These are phyloP conservation scores for Heterodera carotae DNA, from an alignment of 1,140 invertebrate genomes.

Conservation along the genomic window DNA sequence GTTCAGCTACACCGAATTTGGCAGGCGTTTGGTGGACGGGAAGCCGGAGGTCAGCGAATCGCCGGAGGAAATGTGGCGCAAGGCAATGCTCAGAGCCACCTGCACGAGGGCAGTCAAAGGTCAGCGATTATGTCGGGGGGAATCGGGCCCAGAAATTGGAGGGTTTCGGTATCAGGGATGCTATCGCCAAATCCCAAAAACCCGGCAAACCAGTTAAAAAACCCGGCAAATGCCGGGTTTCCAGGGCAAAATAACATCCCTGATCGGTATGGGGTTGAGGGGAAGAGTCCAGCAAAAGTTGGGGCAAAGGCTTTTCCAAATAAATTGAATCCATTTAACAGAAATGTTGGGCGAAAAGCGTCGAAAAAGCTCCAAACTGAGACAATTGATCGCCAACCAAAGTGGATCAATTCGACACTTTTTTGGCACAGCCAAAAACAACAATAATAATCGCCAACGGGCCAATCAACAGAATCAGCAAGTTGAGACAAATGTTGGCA, in stretches of 20 bases:
- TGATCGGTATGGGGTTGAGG: no score
- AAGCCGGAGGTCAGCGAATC: conserved; percentile 18
- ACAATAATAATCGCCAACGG: not conserved
- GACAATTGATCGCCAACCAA: conserved; percentile 7
- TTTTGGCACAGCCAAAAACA: not conserved
- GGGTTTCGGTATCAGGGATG: no score
- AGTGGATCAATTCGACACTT: conserved; percentile 13
- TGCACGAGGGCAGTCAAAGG: conserved; percentile 26
- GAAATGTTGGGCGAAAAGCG: conserved; percentile 20
- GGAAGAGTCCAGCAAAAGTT: no score
- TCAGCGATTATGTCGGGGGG: not conserved
- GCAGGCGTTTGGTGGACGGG: conserved; percentile 19
- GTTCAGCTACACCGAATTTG: conserved; percentile 22
- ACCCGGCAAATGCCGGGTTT: no score
- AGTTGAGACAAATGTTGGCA: not conserved
- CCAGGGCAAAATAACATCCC: no score
- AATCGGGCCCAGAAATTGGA: no score
- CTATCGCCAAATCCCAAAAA: no score
- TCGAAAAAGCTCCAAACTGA: conserved; percentile 14
- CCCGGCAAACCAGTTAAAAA: no score
- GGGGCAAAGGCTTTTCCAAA: not conserved
- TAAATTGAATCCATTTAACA: not conserved
- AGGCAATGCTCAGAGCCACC: conserved; percentile 22
- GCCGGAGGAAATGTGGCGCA: conserved; percentile 26
- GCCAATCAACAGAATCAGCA: not conserved